Conservation (phyloP, 2,113 vertebrate species). For the Cichladusa arquata region DNA sequence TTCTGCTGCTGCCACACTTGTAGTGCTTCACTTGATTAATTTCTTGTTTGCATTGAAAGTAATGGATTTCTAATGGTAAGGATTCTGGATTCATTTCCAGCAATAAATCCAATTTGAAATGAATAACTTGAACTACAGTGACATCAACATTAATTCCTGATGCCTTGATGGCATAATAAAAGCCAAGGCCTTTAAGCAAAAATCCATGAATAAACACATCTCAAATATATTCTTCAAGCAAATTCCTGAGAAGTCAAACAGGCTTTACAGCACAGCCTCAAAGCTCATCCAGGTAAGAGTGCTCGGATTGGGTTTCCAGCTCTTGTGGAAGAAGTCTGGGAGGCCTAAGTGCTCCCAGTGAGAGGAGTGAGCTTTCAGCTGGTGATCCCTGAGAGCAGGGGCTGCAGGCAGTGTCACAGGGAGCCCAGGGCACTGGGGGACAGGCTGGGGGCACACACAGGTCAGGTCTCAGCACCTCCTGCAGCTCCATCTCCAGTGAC, state of each 20-base stretch:
- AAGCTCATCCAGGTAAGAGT: not conserved
- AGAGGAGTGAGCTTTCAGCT: rapidly evolving
- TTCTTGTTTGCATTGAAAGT: not conserved
- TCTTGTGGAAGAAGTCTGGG: no score
- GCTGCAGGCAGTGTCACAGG: not conserved
- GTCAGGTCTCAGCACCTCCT: rapidly evolving
- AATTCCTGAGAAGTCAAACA: rapidly evolving
- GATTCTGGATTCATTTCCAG: not conserved
- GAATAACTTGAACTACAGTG: not conserved
- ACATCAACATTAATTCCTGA: not conserved
- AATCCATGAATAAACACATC: not conserved
- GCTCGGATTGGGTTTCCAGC: rapidly evolving
- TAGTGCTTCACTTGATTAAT: not conserved
- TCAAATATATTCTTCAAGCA: not conserved
- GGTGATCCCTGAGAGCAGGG: rapidly evolving
- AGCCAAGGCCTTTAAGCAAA: not conserved
- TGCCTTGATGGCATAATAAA: not conserved
- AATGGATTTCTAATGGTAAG: not conserved
- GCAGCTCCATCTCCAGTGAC: rapidly evolving
- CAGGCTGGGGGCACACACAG: not conserved
- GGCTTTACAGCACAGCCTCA: rapidly evolving
- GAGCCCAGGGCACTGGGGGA: rapidly evolving
- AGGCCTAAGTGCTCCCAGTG: rapidly evolving
- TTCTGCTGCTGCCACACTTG: not conserved
- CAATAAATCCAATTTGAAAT: not conserved